A percentile compares a stretch with the other conserved stretches of the same genome.
Conservation (phyloP, 1,140 invertebrate species). For the Carcinoscorpius rotundicauda region DNA sequence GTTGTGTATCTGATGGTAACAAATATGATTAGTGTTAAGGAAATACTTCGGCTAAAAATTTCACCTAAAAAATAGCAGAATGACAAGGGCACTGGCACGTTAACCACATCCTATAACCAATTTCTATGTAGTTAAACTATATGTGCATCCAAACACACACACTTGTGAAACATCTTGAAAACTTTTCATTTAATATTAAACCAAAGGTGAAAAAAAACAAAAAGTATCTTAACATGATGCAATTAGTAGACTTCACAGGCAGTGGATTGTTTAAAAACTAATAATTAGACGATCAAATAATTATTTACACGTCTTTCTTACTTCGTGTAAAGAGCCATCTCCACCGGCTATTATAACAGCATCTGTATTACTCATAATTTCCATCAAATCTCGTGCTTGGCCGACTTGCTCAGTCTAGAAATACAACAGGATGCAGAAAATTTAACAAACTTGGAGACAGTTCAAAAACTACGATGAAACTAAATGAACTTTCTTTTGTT, state of each 20-base stretch:
- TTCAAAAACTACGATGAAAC: not conserved
- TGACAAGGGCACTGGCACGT: not conserved
- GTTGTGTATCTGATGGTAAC: not conserved
- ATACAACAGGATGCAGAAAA: conserved; percentile 27
- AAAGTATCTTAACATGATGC: not conserved
- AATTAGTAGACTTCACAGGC: not conserved
- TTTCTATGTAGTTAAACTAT: too few relatives aligned
- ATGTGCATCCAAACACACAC: too few relatives aligned
- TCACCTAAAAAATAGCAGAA: conserved; percentile 5
- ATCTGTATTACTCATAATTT: conserved; percentile 57
- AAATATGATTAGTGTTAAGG: not conserved
- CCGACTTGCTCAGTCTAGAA: conserved; percentile 71
- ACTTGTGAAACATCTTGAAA: not conserved
- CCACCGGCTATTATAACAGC: conserved; percentile 83
- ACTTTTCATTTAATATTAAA: not conserved
- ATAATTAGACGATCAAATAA: not conserved
- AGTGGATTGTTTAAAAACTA: not conserved
- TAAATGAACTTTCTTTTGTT: not conserved
- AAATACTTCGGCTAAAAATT: conserved; percentile 3
- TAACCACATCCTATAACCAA: too few relatives aligned
- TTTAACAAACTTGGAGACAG: not conserved
- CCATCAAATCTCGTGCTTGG: conserved; percentile 61
- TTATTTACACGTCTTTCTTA: conserved; percentile 28
- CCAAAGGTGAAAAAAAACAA: conserved; percentile 33
- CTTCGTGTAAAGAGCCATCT: conserved; percentile 83